Evolutionary conservation across 2,888 invertebrate genomes (phyloP).

Genomic region (Heliconius erato): DNA sequence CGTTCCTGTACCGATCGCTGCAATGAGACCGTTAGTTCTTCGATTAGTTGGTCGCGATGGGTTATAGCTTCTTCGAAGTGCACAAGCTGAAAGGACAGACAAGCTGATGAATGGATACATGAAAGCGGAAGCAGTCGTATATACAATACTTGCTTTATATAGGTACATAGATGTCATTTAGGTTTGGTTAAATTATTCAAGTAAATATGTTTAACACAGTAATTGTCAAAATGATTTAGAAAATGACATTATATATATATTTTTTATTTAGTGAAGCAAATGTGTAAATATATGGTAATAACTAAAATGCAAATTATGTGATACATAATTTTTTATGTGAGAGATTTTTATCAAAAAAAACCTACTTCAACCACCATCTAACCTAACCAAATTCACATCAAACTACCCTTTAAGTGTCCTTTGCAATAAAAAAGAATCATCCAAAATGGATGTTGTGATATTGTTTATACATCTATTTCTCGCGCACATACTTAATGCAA

Average conservation of each 20-base stretch:
- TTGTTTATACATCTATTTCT: too few species aligned
- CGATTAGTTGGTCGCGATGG: slow-evolving; percentile 89
- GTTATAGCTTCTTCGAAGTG: slow-evolving; percentile 90
- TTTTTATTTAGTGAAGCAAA: neutral
- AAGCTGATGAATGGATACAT: slow-evolving; percentile 51
- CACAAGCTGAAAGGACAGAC: slow-evolving; percentile 88
- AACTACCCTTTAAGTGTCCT: too few species aligned
- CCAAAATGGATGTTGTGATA: too few species aligned
- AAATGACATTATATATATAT: neutral
- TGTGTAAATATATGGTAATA: neutral
- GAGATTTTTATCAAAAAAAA: neutral
- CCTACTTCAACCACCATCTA: too few species aligned
- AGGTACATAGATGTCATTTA: neutral
- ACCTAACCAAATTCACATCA: too few species aligned
- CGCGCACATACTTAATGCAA: too few species aligned
- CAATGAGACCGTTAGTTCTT: slow-evolving; percentile 89
- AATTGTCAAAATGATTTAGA: slow-evolving; percentile 12
- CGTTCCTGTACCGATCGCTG: slow-evolving; percentile 88
- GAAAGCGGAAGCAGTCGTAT: slow-evolving; percentile 12
- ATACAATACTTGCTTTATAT: slow-evolving; percentile 22
- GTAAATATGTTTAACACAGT: neutral
- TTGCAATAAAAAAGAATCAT: too few species aligned
- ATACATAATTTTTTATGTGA: neutral
- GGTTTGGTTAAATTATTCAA: neutral
- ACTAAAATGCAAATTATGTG: neutral